Percentiles rank a stretch among this genome's conserved stretches.
phyloP scores from a whole-genome alignment of 2,888 invertebrate genomes.

The Tupiocoris notatus region DNA sequence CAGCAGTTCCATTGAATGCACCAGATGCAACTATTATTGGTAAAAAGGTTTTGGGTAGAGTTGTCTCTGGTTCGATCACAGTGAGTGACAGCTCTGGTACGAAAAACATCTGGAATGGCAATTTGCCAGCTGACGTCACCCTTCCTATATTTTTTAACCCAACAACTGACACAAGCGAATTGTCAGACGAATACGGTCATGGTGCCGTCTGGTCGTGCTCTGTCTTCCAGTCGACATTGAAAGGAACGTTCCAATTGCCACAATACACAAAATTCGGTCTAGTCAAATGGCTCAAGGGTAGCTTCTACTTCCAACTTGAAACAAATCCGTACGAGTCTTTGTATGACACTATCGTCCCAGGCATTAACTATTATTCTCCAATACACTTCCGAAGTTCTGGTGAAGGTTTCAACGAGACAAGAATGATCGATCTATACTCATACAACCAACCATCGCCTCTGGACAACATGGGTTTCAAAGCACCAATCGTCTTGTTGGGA shows the following conservation, averaged over 20 bases:
- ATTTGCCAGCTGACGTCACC: constrained; percentile 44
- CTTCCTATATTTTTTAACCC: constrained; percentile 46
- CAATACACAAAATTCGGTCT: constrained; percentile 45
- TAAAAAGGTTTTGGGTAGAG: constrained; percentile 41
- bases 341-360: constrained; percentile 46
- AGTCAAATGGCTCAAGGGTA: constrained; percentile 48
- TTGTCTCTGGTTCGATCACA: constrained; percentile 44
- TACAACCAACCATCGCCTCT: constrained; percentile 4
- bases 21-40: constrained; percentile 8
- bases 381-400: constrained; percentile 41
- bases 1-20: neutral
- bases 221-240: constrained; percentile 46
- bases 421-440: constrained; percentile 18
- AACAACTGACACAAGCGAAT: constrained; percentile 36
- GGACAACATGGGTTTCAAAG: constrained; percentile 30
- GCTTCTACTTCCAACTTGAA: constrained; percentile 46
- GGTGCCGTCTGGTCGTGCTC: constrained; percentile 47
- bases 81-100: constrained; percentile 37
- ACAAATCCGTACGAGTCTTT: constrained; percentile 44
- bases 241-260: constrained; percentile 46
- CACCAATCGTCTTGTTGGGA: constrained; percentile 41
- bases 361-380: constrained; percentile 46
- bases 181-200: constrained; percentile 44
- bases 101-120: constrained; percentile 48
- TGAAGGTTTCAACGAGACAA: constrained; percentile 15